Base-by-base conservation (phyloP, 1,140 invertebrate genomes). In the Yoshiicerus persimilis region DNA sequence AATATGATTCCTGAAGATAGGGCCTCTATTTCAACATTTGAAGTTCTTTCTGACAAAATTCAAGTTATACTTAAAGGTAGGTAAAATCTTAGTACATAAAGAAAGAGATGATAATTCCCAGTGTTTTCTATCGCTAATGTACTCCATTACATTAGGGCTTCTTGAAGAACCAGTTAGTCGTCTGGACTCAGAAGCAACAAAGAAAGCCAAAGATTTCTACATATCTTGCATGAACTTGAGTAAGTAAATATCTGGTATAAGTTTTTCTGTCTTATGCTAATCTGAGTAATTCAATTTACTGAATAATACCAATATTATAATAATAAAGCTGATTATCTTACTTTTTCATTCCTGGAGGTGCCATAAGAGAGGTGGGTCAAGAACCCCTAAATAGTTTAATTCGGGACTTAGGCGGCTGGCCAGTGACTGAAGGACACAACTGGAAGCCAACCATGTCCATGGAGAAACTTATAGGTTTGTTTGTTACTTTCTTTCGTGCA, bases 1-100 rank as follows among this genome's bases (percentile, higher is more conserved):
- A 96, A 98, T 93, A 94, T 96, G 4, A 98, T 98, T 91, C 97
- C 97, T 0, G 97, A 98, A 91, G 97, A 98, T 91, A 94, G 95
- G 90, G 95, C 96, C 89, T 96, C 96, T 23, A 96, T 97, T 84
- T 97, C 95, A 91, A 97, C 97, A 0, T 98, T 98, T 91, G 97
- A 98, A 93, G 96, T 97, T 16, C 93, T 98, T 86, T 95, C 96
- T 2, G 96, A 98, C 92, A 96, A 97, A 91, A 93, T 98, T 66
- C 96, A 98, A 93, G 93, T 97, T 47, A 96, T 96, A 56, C 92
- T 98, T 2, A 97, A 96, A 93, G 95, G 94, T 94, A 36, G 9
- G 2, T 20, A 32, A 16, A 34, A 32, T 34, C 90, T 88, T 3
- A 86, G 39, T n/a, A 30, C 23, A 75, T 75, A 23, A 16, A 4